Evolutionary conservation across 37 sponge, comb jelly and placozoan species (phyloP).

Genomic region (Spongilla lacustris): DNA sequence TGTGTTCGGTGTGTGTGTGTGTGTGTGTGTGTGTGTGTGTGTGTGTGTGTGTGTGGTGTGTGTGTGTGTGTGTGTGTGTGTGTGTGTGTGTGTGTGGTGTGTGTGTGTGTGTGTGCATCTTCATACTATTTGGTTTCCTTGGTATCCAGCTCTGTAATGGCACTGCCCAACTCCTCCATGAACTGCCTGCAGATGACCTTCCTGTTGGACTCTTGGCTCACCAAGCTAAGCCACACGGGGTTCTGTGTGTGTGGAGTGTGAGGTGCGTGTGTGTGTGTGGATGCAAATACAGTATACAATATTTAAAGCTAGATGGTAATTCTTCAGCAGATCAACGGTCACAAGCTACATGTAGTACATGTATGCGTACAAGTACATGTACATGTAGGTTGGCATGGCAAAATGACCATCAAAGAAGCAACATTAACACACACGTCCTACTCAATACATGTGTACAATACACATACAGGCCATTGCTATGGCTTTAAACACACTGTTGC

Average conservation of each 20-base stretch:
- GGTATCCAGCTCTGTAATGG: slow-evolving; percentile 55
- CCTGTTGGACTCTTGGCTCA: slow-evolving; percentile 30
- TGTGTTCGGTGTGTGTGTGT: slow-evolving; percentile 10
- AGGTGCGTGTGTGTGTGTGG: background rate
- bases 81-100: no score
- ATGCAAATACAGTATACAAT: no score
- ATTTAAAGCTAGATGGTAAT: no score
- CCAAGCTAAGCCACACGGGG: slow-evolving; percentile 73
- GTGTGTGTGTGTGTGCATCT: no score
- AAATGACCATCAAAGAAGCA: no score
- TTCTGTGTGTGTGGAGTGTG: slow-evolving; percentile 17
- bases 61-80: no score
- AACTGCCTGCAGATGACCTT: slow-evolving; percentile 44
- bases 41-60: background rate
- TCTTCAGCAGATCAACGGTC: no score
- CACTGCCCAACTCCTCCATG: slow-evolving; percentile 47
- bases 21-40: background rate
- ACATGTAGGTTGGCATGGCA: no score
- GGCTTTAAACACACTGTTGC: no score
- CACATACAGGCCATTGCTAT: no score
- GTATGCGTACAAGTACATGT: slow-evolving; percentile 26
- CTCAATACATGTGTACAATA: background rate
- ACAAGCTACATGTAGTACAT: background rate
- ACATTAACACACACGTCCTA: no score
- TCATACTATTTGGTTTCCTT: slow-evolving; percentile 78